Evolutionary conservation across 2,113 vertebrate species (phyloP).

Genomic region (Philantomba maxwellii): DNA sequence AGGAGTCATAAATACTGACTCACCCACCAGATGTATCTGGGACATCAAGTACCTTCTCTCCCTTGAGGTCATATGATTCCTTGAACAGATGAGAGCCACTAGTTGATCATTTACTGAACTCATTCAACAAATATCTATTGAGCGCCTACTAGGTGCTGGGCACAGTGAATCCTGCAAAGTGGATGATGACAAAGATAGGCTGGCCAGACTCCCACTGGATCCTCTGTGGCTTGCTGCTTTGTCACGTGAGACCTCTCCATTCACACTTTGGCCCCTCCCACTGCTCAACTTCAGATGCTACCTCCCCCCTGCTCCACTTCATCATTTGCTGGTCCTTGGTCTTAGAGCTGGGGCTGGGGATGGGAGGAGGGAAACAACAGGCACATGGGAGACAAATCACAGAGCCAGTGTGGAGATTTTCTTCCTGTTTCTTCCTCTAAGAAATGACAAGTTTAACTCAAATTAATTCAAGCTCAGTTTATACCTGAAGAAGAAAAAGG

Average conservation of each 20-base stretch:
- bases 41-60: background rate
- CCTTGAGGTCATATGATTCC: background rate
- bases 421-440: slow-evolving; percentile 30
- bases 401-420: background rate
- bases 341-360: background rate
- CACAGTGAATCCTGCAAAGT: background rate
- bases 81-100: background rate
- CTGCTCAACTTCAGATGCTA: background rate
- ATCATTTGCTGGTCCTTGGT: background rate
- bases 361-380: background rate
- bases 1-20: background rate
- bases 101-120: background rate
- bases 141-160: background rate
- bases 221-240: background rate
- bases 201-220: background rate
- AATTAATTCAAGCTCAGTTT: slow-evolving; percentile 66
- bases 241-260: background rate
- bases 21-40: background rate
- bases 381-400: background rate
- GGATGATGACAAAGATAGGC: rapidly evolving
- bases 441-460: slow-evolving; percentile 41
- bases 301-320: rapidly evolving
- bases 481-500: slow-evolving; percentile 55
- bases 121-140: background rate
- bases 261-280: background rate